Conservation (phyloP, 1,140 invertebrate species). For the Drosophila novamexicana region DNA sequence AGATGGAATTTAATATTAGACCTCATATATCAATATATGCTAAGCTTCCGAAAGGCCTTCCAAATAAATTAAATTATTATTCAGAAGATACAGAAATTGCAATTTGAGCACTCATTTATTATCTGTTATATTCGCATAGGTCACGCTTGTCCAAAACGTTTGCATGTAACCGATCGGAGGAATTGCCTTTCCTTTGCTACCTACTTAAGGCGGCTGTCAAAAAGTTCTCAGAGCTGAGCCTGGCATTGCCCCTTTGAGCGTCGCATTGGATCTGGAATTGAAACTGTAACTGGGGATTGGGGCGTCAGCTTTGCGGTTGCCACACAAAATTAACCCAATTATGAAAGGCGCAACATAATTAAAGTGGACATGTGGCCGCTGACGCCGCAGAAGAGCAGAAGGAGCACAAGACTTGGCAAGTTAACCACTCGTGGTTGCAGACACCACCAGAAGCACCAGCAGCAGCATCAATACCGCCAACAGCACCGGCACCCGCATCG, state of each 20-base stretch:
- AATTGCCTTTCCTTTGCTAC: conserved; percentile 24
- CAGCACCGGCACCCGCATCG: not conserved
- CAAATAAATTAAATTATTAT: too few species aligned
- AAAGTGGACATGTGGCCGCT: conserved; percentile 59
- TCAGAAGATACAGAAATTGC: not conserved
- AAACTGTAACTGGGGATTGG: not conserved
- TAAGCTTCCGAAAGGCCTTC: too few species aligned
- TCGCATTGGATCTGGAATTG: conserved; percentile 6
- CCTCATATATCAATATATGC: too few species aligned
- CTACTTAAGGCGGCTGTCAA: conserved; percentile 66
- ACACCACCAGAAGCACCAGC: conserved; percentile 1
- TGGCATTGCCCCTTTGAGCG: conserved; percentile 20
- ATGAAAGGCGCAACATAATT: conserved; percentile 76
- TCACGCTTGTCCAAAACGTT: conserved; percentile 61
- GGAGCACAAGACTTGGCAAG: conserved; percentile 3
- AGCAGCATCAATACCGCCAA: not conserved
- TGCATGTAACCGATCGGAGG: not conserved
- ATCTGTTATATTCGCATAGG: conserved; percentile 31
- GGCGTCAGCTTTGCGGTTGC: conserved; percentile 50
- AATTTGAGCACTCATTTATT: conserved; percentile 41
- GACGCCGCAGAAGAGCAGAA: conserved; percentile 11
- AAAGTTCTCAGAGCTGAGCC: conserved; percentile 54
- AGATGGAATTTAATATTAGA: too few species aligned
- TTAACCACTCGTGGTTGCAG: conserved; percentile 16
- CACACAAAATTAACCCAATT: conserved; percentile 79